These are phyloP conservation scores for Hoplias malabaricus DNA, from an alignment of 2,113 vertebrate species.

Conservation along the genomic window DNA sequence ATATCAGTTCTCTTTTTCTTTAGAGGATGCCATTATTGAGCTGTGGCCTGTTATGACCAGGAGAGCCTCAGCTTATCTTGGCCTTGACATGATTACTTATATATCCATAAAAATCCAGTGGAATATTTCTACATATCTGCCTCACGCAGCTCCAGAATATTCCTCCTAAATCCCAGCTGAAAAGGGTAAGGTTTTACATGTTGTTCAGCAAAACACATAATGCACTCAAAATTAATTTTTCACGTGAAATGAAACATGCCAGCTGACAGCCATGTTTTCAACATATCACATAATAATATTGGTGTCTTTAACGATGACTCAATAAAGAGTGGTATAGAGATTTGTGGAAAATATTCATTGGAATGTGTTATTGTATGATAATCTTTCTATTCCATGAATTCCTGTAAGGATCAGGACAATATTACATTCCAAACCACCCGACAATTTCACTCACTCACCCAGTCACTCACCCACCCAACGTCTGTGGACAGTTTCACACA, in stretches of 20 bases:
- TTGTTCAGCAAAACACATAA: constrained; percentile 47
- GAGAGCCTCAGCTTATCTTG: neutral
- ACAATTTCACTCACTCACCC: too few relatives aligned
- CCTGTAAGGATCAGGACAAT: constrained; percentile 14
- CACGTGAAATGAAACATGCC: constrained; percentile 38
- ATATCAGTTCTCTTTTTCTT: neutral
- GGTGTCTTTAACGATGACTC: constrained; percentile 36
- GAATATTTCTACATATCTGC: constrained; percentile 34
- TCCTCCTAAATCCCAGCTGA: constrained; percentile 36
- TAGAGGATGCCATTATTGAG: neutral
- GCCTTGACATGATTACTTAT: constrained; percentile 46
- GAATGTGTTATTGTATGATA: neutral
- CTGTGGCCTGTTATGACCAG: neutral
- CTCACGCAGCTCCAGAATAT: constrained; percentile 13
- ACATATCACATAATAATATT: constrained; percentile 23
- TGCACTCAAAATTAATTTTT: constrained; percentile 56
- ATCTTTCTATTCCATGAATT: neutral
- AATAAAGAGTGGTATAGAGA: constrained; percentile 39
- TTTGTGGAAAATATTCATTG: constrained; percentile 27
- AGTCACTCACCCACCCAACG: too few relatives aligned
- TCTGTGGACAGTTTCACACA: too few relatives aligned
- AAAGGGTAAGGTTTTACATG: constrained; percentile 47
- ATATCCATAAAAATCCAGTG: constrained; percentile 7
- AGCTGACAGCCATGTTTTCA: constrained; percentile 25
- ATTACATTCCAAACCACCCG: neutral